Evolutionary conservation across 2,113 vertebrate genomes (phyloP), one percentile per base, ranked within the genome.

Genomic region (Pituophis catenifer): DNA sequence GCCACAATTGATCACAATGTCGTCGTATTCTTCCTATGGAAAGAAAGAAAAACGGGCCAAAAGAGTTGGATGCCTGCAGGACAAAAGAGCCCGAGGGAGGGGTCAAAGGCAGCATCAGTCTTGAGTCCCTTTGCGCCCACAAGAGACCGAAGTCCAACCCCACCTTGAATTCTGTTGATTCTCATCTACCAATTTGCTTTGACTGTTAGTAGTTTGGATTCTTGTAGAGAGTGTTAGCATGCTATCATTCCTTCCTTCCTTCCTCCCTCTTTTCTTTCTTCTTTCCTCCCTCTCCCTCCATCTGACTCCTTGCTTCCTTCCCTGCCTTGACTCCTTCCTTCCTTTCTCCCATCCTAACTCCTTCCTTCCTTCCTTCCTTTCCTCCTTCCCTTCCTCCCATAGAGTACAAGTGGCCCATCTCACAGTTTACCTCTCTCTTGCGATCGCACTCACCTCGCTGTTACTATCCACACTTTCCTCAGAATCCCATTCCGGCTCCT

Each of bases 1-100:
- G n/a, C 94, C 86, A 3, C 97, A 96, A 94, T 98, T 98, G 92
- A 98, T 97, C 95, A 98, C 90, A 10, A 98, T 97, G 94, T 98
- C 98, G 0, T 98, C 98, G 0, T 98, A 98, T 95, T 98, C 97
- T 9, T 97, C 97, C 98, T 98, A 93, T 1, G 65, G 48, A 13
- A 65, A 23, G 11, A 55, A 55, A 55, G 23, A 65, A 89, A 26
- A 8, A 62, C 1, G 8, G 17, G 8, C 7, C 3, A 1, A 48
- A 5, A n/a, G 17, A 19, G 13, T 15, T 52, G 21, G 38, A n/a
- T 3, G 21, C 44, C 11, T 15, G 15, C 70, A 81, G 70, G 15
- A 19, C 5, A 4, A 50, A 50, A 50, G 62, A 70, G 62, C 62
- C 4, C 9, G 2, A 17, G 29, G 29, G 29, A n/a, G 12, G 65